Percentiles rank a stretch among this genome's conserved stretches.
Evolutionary conservation across 2,888 invertebrate species (phyloP).

Genomic region (Cantharis rufa): DNA sequence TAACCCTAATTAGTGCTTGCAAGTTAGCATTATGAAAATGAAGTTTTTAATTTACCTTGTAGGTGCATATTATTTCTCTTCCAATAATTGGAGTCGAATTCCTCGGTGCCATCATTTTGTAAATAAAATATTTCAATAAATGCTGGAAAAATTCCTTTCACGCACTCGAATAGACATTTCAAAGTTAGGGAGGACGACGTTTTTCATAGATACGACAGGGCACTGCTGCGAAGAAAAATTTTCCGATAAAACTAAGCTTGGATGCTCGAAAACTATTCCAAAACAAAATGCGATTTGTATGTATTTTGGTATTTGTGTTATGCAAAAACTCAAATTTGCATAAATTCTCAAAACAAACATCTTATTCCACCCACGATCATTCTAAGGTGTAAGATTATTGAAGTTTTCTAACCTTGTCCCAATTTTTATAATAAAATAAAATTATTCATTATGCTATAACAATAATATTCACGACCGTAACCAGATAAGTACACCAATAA

Average conservation of each 20-base stretch:
- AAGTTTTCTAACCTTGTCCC: constrained; percentile 24
- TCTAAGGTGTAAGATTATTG: constrained; percentile 10
- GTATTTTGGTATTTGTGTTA: not conserved
- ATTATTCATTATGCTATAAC: not conserved
- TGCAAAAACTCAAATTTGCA: not conserved
- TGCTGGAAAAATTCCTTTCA: not conserved
- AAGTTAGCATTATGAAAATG: not conserved
- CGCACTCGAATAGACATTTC: not conserved
- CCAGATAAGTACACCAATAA: not conserved
- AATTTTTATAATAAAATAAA: constrained; percentile 4
- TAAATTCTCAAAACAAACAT: constrained; percentile 26
- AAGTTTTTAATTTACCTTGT: constrained; percentile 60
- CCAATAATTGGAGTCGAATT: constrained; percentile 70
- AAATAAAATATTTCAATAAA: not conserved
- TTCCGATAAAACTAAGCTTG: not conserved
- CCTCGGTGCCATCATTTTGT: constrained; percentile 60
- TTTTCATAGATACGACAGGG: not conserved
- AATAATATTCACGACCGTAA: not conserved
- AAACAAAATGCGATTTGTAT: not conserved
- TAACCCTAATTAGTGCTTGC: not conserved
- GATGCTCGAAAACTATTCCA: not conserved
- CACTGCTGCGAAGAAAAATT: not conserved
- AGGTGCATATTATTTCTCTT: constrained; percentile 69
- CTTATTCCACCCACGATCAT: constrained; percentile 11
- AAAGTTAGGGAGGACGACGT: not conserved